These are phyloP conservation scores for Sapajus apella DNA, from an alignment of 2,113 vertebrate genomes.

Conservation along the genomic window DNA sequence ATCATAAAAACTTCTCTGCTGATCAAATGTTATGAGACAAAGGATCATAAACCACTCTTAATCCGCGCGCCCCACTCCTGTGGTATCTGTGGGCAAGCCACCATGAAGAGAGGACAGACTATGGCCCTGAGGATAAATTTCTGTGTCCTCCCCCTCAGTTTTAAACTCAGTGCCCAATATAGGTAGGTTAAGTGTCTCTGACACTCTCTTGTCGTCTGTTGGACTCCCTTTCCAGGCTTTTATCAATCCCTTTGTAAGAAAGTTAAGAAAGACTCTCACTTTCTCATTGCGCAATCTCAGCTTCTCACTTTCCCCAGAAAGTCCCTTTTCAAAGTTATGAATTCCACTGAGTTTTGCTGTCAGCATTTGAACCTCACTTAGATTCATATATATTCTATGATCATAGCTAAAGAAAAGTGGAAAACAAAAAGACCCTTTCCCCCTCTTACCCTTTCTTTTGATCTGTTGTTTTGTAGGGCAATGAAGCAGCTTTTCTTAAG, in stretches of 20 bases:
- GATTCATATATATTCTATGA: constrained; percentile 4
- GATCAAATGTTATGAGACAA: constrained; percentile 73
- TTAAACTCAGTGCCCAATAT: background rate
- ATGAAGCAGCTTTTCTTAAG: background rate
- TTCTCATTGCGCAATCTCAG: constrained; percentile 7
- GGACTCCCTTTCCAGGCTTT: background rate
- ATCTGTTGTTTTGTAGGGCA: background rate
- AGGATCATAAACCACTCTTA: constrained; percentile 54
- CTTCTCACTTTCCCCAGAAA: background rate
- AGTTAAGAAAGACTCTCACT: background rate
- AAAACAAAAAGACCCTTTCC: background rate
- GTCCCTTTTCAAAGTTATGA: constrained; percentile 21
- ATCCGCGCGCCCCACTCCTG: background rate
- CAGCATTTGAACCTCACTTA: background rate
- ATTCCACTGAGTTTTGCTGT: constrained; percentile 23
- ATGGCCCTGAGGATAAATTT: background rate
- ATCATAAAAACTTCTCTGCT: constrained; percentile 75
- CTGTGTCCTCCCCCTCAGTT: background rate
- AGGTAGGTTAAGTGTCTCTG: background rate
- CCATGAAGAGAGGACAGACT: background rate
- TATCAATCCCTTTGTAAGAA: background rate
- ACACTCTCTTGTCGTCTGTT: background rate
- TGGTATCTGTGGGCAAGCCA: background rate
- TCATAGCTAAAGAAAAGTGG: background rate
- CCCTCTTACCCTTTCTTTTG: background rate